Percentiles rank a stretch among this genome's conserved stretches.
Evolutionary conservation across 2,797 vertebrate genomes (phyloP).

Genomic region (Manis javanica): DNA sequence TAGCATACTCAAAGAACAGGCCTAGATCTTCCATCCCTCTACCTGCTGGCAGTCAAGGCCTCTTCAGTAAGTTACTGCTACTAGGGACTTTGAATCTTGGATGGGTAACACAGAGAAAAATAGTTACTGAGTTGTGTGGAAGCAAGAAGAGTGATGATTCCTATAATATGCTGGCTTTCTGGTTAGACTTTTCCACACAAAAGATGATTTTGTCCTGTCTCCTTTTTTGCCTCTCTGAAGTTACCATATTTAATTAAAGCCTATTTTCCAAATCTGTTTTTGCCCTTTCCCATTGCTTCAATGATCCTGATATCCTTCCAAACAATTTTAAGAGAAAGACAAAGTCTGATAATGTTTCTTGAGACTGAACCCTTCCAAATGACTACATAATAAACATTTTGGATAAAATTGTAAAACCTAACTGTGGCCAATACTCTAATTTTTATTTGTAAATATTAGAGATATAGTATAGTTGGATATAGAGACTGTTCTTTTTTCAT

Average conservation of each 20-base stretch:
- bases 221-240: not conserved
- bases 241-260: constrained; percentile 1
- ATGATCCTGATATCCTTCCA: not conserved
- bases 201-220: not conserved
- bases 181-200: not conserved
- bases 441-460: not conserved
- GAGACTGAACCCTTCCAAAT: not conserved
- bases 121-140: not conserved
- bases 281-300: not conserved
- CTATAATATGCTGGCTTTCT: not conserved
- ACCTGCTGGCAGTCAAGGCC: not conserved
- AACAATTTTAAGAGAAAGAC: not conserved
- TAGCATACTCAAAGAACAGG: not conserved
- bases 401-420: not conserved
- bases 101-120: not conserved
- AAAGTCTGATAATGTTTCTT: not conserved
- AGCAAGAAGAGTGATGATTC: not conserved
- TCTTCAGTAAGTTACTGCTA: not conserved
- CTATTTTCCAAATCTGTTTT: not conserved
- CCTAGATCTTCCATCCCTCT: not conserved
- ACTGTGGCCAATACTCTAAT: not conserved
- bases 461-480: not conserved
- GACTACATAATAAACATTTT: not conserved
- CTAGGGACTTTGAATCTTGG: not conserved
- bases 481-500: not conserved